Evolutionary conservation across 2,888 invertebrate genomes (phyloP), one percentile per base, ranked within the genome.

Genomic region (Venusia cambrica): DNA sequence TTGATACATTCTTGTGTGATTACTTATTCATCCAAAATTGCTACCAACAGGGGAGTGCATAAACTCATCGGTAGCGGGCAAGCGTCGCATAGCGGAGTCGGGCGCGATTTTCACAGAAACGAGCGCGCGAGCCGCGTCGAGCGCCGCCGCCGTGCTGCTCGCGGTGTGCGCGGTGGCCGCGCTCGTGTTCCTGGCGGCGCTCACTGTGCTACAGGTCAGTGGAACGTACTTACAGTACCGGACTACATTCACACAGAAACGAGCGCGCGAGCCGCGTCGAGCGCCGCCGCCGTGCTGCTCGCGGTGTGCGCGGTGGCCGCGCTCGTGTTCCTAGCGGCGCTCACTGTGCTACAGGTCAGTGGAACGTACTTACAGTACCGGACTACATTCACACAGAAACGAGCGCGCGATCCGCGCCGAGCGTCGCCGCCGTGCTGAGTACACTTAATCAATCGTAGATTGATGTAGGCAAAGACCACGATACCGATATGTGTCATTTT

Each of bases 1-100:
- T n/a, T n/a, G n/a, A n/a, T n/a, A n/a, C n/a, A n/a, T n/a, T 18
- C 2, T 3, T 22, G 38, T 33, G n/a, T n/a, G n/a, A n/a, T n/a
- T n/a, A n/a, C n/a, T n/a, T n/a, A n/a, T n/a, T n/a, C n/a, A n/a
- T n/a, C n/a, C n/a, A n/a, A n/a, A n/a, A n/a, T 38, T 33, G 14
- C 43, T 41, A 22, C 1, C 1, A 21, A 1, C 59, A 93, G 93
- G 93, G 48, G 92, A 92, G 54, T 93, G 93, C 65, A 91, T 91
- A 64, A 92, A 92, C 69, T 90, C 91, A 5, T 92, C 92, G 1
- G 92, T 92, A 32, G 92, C 92, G 30, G 93, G 93, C 10, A 93
- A 93, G 66, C 88, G 93, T 2, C 89, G 93, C 40, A 93, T 92
- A 46, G 91, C 92, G 1, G 89, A 90, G 36, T 89, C 89, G 58